phyloP scores from a whole-genome alignment of 2,888 invertebrate species.

The Anthrax anthrax region DNA sequence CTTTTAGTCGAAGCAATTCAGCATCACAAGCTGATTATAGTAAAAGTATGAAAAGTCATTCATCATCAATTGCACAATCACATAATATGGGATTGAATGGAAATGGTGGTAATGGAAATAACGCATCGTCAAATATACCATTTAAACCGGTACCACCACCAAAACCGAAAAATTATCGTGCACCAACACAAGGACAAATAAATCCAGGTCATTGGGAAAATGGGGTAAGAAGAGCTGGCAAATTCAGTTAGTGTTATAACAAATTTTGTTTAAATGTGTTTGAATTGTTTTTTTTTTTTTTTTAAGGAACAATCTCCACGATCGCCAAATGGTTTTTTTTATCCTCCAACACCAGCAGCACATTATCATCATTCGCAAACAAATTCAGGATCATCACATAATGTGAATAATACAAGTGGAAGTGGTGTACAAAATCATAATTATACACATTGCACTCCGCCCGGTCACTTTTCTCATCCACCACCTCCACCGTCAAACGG shows the following conservation, averaged over 20 bases:
- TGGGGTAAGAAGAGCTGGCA: conserved; percentile 26
- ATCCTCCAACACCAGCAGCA: conserved; percentile 31
- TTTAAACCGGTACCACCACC: conserved; percentile 88
- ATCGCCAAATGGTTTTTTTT: conserved; percentile 35
- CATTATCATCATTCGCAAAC: conserved; percentile 28
- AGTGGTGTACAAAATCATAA: conserved; percentile 15
- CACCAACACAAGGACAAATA: conserved; percentile 41
- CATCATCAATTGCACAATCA: conserved; percentile 22
- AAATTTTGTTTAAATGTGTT: conserved; percentile 1
- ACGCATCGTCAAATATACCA: conserved; percentile 26
- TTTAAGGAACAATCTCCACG: conserved; percentile 31
- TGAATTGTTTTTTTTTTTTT: conserved; percentile 4
- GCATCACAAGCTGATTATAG: conserved; percentile 46
- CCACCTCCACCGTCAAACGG: conserved; percentile 24
- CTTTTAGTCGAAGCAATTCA: conserved; percentile 41
- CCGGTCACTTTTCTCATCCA: conserved; percentile 29
- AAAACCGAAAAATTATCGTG: conserved; percentile 83
- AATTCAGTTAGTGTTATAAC: neutral
- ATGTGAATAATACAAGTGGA: conserved; percentile 9
- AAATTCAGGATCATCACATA: conserved; percentile 23
- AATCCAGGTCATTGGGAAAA: conserved; percentile 35
- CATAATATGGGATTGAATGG: conserved; percentile 10
- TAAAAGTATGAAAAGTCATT: conserved; percentile 33
- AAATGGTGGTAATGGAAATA: conserved; percentile 13
- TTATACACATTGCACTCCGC: conserved; percentile 15